Conservation (phyloP, 2,888 invertebrate species). For the Erebia aethiops region DNA sequence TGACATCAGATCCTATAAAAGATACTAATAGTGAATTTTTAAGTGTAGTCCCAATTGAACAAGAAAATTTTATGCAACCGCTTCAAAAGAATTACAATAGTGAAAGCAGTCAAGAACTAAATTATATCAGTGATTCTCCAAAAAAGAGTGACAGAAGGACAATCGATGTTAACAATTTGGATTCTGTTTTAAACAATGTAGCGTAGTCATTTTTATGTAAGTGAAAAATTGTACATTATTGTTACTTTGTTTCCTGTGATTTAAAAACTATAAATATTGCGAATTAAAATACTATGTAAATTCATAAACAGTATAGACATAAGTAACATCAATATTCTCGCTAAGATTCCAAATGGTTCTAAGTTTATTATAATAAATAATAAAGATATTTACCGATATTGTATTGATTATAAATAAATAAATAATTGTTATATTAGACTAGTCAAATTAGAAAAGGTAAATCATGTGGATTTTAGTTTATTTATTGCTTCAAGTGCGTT, state of each 20-base stretch:
- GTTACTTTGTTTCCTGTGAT: slow-evolving; percentile 68
- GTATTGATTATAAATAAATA: slow-evolving; percentile 36
- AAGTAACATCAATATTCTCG: slow-evolving; percentile 33
- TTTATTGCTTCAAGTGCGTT: slow-evolving; percentile 63
- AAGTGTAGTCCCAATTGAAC: slow-evolving; percentile 68
- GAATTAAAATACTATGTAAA: slow-evolving; percentile 45
- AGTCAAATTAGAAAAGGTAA: slow-evolving; percentile 76
- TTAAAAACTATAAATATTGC: slow-evolving; percentile 38
- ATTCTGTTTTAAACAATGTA: slow-evolving; percentile 65
- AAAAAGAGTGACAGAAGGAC: slow-evolving; percentile 77
- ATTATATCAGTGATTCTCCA: slow-evolving; percentile 75
- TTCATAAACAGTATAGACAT: slow-evolving; percentile 42
- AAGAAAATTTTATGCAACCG: slow-evolving; percentile 54
- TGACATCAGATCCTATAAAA: slow-evolving; percentile 34
- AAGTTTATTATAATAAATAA: slow-evolving; percentile 38
- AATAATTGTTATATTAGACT: slow-evolving; percentile 65
- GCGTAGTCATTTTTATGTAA: slow-evolving; percentile 58
- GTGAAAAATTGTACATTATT: slow-evolving; percentile 58
- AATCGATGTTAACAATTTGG: slow-evolving; percentile 66
- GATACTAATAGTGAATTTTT: slow-evolving; percentile 56
- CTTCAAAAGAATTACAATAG: slow-evolving; percentile 57
- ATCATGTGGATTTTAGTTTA: slow-evolving; percentile 68
- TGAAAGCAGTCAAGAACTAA: slow-evolving; percentile 65
- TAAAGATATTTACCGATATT: slow-evolving; percentile 43
- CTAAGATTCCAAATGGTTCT: slow-evolving; percentile 40